These are phyloP conservation scores for Chlorospingus flavigularis DNA, from an alignment of 2,797 vertebrate genomes.

Conservation along the genomic window DNA sequence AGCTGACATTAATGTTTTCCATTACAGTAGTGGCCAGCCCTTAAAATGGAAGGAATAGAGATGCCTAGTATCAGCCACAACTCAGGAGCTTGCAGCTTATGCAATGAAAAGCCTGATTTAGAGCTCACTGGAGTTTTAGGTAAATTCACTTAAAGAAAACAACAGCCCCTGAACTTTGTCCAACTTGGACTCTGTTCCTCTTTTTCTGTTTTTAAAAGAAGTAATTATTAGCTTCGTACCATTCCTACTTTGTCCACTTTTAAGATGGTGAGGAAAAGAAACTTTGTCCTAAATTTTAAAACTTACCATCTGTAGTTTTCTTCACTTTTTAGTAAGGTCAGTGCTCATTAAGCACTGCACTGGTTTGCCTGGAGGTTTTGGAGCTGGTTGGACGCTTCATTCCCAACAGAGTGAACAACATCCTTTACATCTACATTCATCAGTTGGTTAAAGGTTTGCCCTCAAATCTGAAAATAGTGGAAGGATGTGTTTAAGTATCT, in stretches of 20 bases:
- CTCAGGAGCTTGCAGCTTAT: background rate
- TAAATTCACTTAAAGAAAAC: background rate
- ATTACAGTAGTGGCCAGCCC: background rate
- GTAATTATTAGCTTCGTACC: background rate
- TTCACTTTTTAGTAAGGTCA: background rate
- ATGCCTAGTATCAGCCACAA: background rate
- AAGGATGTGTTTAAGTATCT: background rate
- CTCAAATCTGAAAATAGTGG: background rate
- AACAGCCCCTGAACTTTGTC: background rate
- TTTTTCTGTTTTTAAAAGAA: background rate
- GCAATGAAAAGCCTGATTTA: background rate
- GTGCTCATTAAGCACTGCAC: background rate
- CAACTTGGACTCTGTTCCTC: background rate
- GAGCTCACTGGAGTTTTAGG: background rate
- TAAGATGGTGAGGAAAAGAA: background rate
- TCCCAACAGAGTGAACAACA: background rate
- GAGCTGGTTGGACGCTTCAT: rapidly evolving
- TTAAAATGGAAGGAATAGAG: background rate
- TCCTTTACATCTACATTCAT: background rate
- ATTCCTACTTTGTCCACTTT: background rate
- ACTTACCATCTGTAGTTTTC: background rate
- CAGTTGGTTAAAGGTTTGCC: background rate
- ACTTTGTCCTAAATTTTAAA: background rate
- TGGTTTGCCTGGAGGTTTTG: background rate
- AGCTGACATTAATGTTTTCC: conserved; percentile 22